phyloP scores from a whole-genome alignment of 2,797 vertebrate genomes.

The Syngnathus rostellatus region DNA sequence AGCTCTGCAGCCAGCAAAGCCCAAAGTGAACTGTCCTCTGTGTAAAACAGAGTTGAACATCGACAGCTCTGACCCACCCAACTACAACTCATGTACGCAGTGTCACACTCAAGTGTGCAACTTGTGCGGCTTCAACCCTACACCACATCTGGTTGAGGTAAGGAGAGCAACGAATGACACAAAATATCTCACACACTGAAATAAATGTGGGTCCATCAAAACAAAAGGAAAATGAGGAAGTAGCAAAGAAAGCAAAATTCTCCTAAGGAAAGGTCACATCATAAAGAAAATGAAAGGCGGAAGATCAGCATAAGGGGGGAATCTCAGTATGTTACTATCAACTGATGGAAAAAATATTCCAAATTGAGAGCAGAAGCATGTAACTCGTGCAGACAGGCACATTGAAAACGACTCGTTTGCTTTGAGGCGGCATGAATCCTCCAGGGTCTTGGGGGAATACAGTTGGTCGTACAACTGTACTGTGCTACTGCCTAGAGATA shows the following conservation, averaged over 20 bases:
- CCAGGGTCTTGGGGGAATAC: constrained; percentile 28
- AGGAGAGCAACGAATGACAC: constrained; percentile 38
- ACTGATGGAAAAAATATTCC: constrained; percentile 3
- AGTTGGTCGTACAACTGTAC: constrained; percentile 23
- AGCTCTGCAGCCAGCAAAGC: constrained; percentile 73
- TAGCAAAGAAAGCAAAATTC: background rate
- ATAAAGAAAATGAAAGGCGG: constrained; percentile 1
- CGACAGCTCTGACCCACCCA: constrained; percentile 75
- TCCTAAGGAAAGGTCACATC: background rate
- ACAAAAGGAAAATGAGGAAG: constrained; percentile 3
- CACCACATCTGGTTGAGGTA: constrained; percentile 96
- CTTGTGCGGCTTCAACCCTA: constrained; percentile 96
- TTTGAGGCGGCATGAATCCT: constrained; percentile 25
- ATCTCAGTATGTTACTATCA: background rate
- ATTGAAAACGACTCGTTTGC: constrained; percentile 23
- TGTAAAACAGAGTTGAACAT: constrained; percentile 93
- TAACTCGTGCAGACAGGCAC: constrained; percentile 26
- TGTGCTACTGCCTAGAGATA: constrained; percentile 18
- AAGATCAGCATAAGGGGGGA: background rate
- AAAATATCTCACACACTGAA: background rate
- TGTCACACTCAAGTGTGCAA: constrained; percentile 93
- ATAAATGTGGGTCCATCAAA: background rate
- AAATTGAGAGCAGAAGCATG: constrained; percentile 9
- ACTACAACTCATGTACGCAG: constrained; percentile 91
- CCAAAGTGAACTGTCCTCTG: constrained; percentile 83